Evolutionary conservation across 2,888 invertebrate species (phyloP).

Genomic region (Gisinianus flammeolus): DNA sequence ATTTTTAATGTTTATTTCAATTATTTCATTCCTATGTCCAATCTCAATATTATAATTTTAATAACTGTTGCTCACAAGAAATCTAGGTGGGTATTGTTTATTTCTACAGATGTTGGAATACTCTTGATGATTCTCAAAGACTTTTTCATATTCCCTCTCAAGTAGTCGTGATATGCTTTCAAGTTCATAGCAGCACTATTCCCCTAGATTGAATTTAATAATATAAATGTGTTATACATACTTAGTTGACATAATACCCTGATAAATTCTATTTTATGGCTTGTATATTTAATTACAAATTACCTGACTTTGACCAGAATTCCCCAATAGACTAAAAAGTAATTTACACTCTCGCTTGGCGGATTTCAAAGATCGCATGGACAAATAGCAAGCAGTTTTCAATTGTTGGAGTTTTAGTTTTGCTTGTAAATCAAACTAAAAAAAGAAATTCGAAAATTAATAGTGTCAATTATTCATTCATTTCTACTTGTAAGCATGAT

Average conservation of each 20-base stretch:
- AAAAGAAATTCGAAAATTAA: constrained; percentile 2
- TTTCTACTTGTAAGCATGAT: neutral
- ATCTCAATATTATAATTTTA: neutral
- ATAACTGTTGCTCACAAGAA: neutral
- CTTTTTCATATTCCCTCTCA: constrained; percentile 70
- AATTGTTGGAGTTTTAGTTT: constrained; percentile 64
- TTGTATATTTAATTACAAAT: constrained; percentile 70
- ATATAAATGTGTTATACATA: constrained; percentile 72
- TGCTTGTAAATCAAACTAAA: constrained; percentile 16
- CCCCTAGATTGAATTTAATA: constrained; percentile 60
- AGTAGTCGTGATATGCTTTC: constrained; percentile 71
- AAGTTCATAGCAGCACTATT: constrained; percentile 66
- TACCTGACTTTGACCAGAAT: constrained; percentile 8
- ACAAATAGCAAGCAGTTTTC: constrained; percentile 69
- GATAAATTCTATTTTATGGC: constrained; percentile 66
- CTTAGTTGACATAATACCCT: constrained; percentile 67
- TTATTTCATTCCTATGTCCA: too few relatives aligned
- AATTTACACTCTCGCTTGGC: constrained; percentile 62
- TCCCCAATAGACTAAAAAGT: constrained; percentile 31
- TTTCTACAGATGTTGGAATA: constrained; percentile 47
- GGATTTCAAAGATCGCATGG: constrained; percentile 65
- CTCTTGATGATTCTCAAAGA: constrained; percentile 67
- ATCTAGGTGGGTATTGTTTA: neutral
- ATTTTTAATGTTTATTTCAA: constrained; percentile 22
- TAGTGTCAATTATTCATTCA: neutral